Base-by-base conservation (phyloP, 2,888 invertebrate genomes). In the Meandrusa payeni region DNA sequence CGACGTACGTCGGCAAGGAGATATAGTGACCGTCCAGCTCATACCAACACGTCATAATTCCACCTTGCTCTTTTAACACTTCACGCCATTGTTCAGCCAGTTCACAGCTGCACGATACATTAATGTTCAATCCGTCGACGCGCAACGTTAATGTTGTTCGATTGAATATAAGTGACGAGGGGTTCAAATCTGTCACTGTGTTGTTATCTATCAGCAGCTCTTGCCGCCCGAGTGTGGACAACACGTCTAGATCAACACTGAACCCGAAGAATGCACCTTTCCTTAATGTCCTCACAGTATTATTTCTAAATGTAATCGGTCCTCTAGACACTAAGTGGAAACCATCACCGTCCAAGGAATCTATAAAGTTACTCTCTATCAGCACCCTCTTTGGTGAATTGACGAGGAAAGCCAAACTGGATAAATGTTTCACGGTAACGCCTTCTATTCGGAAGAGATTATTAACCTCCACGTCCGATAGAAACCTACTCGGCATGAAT, bases 391-490 rank as follows among this genome's bases (percentile, higher is more conserved):
- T 87, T 59, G 93, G 91, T 58, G 89, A 88, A 56, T 79, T 88
- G 50, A 93, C 87, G 55, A 92, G 90, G 76, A 95, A 93, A 11
- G 93, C 93, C 52, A 91, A 90, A 55, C 94, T 92, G 55, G 90
- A 89, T 31, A 95, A 75, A 51, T 85, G 88, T 41, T 89, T 87
- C 58, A 94, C 90, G 29, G 69, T 85, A 47, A 93, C 91, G 51
- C 92, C 91, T 49, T 91, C 90, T 60, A 95, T 89, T 54, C 88
- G 82, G 51, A 95, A 90, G 43, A 90, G 86, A 57, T 92, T 88
- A 37, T 88, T 88, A 23, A 95, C 91, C 58, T 92, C 92, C 33
- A 95, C 80, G 57, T 95, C 94, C 43, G 93, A 93, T 65, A 95
- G 89, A 43, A 92, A 90, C 47, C 93, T 89, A 55, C 94, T 94